phyloP scores from a whole-genome alignment of 2,888 invertebrate species.

The Lochmaea crataegi region DNA sequence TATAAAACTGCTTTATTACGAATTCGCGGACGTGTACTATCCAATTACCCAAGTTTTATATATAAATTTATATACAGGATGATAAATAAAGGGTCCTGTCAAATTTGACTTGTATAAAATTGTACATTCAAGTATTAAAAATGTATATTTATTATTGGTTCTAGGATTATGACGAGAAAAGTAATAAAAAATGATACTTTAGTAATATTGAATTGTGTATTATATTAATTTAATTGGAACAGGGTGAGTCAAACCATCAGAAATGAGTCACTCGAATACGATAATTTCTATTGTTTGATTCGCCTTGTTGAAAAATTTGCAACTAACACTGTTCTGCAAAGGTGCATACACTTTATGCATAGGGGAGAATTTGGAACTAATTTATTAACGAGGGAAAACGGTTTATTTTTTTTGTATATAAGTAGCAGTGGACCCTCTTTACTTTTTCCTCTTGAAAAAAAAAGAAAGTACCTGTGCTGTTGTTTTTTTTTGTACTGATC shows the following conservation, averaged over 20 bases:
- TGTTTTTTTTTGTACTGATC: constrained; percentile 7
- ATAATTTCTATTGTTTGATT: background rate
- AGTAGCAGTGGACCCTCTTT: background rate
- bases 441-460: background rate
- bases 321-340: constrained; percentile 2
- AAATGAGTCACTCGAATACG: background rate
- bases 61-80: constrained; percentile 1
- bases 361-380: background rate
- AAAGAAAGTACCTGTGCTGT: background rate
- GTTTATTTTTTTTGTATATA: background rate
- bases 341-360: background rate
- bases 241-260: background rate
- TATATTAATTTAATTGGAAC: background rate
- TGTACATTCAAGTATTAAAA: constrained; percentile 20
- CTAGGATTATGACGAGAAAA: constrained; percentile 7
- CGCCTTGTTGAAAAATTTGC: background rate
- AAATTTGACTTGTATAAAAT: constrained; percentile 11
- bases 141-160: constrained; percentile 17
- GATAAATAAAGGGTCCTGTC: constrained; percentile 1
- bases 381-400: background rate
- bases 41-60: background rate
- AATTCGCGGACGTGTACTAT: too few species aligned
- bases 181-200: constrained; percentile 10
- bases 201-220: constrained; percentile 13
- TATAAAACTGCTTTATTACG: too few species aligned